Evolutionary conservation across 2,888 invertebrate genomes (phyloP), one percentile per base, ranked within the genome.

Genomic region (Drosophila borealis): DNA sequence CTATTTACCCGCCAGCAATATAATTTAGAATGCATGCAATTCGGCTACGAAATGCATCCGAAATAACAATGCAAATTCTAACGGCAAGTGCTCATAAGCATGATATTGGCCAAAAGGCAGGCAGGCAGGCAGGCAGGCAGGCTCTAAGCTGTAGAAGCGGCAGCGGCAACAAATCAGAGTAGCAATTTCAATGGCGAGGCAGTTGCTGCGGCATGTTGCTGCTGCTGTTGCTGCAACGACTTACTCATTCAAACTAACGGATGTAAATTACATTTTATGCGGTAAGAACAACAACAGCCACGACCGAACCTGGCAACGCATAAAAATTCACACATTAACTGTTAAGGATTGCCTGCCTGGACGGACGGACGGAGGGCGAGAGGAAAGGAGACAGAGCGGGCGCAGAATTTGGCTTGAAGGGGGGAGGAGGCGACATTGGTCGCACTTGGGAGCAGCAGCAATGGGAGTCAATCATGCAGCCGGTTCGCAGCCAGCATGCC

Each of bases 301-400:
- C 70, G 63, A 74, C 65, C 51, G 72, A 81, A 80, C 82, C 89
- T 88, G 88, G 79, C 78, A 83, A 80, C 81, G 90, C 90, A 89
- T 89, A 89, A 89, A 83, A 87, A 81, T 78, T 85, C 87, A 80
- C 85, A 85, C 85, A 88, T 85, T 85, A 85, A 88, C 89, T 88
- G 85, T 88, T 88, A 84, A 84, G 83, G 83, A 84, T 85, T 63
- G 79, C 57, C 49, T 17, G 64, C 14, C 6, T 37, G 17, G 29
- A 19, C 29, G 29, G 36, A 25, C n/a, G n/a, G n/a, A n/a, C n/a
- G n/a, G 25, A 34, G 41, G 4, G 36, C 33, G 37, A 29, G 37
- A 33, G 48, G 33, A 29, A 19, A 46, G 64, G 44, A 61, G 56
- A 21, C 39, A 46, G 53, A 48, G 53, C 45, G 62, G 37, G 51